Base-by-base conservation (phyloP, 2,797 vertebrate genomes). In the Champsocephalus esox region DNA sequence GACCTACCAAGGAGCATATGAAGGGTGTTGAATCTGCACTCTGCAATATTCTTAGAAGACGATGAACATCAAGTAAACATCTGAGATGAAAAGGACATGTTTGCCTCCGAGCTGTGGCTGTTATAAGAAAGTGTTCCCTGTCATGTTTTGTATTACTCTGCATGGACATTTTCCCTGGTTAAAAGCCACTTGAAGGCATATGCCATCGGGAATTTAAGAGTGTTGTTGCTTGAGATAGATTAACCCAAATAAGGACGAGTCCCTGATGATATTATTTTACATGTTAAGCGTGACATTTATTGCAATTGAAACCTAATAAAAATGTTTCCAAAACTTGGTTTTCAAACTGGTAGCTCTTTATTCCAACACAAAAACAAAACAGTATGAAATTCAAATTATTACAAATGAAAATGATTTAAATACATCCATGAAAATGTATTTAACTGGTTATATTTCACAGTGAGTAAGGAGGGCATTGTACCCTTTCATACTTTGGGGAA, bases 131-230 rank as follows among this genome's bases (percentile, higher is more conserved):
- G 34, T 38, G 6, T 38, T 38, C 34, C 34, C 34, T 38, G 34
- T 38, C 24, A 2, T 24, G 24, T 24, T 24, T 70, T 78, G 66
- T 70, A 61, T 65, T 76, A 24, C 50, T n/a, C 73, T 55, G 66
- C 48, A 59, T 16, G 24, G 56, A 79, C 51, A 72, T 69, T 73
- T 71, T 75, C 72, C 24, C 75, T 69, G 68, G 69, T 86, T 87
- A 88, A 88, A 84, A 89, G 81, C 77, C 64, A 70, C 67, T 82
- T 84, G 84, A 82, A 84, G 51, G 28, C 17, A 13, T 28, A 28
- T 56, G 82, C 85, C 87, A 87, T 68, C 43, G 43, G 52, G 64
- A 73, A 74, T 85, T 89, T 77, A 85, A 56, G 58, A 16, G 58
- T 58, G 60, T 69, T 73, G 62, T 44, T 82, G 63, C 69, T 77